A percentile compares a stretch with the other conserved stretches of the same genome.
phyloP scores from a whole-genome alignment of 2,797 vertebrate species.

The Chelidonichthys spinosus region DNA sequence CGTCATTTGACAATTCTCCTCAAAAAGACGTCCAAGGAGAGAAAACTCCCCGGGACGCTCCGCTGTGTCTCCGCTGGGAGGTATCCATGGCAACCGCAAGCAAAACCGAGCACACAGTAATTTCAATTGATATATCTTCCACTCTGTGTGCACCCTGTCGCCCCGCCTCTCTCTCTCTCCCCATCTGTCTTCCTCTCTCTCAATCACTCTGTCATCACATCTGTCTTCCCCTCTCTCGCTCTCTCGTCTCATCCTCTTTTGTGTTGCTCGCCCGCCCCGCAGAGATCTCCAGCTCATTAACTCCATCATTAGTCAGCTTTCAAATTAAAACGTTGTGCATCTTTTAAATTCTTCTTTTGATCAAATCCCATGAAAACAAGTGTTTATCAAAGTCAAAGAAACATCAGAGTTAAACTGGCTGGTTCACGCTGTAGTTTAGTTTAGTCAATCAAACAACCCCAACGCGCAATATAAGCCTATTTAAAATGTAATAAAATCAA shows the following conservation, averaged over 20 bases:
- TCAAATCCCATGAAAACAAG: not conserved
- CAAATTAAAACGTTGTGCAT: not conserved
- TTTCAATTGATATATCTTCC: constrained; percentile 84
- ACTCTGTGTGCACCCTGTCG: constrained; percentile 61
- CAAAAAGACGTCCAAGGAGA: constrained; percentile 64
- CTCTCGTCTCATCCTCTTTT: not conserved
- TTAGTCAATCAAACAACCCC: too few species aligned
- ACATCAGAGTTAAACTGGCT: not conserved
- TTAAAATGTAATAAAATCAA: too few species aligned
- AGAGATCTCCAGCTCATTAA: not conserved
- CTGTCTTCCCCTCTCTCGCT: constrained; percentile 44
- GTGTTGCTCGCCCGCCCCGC: not conserved
- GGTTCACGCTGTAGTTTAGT: not conserved
- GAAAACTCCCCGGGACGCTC: constrained; percentile 81
- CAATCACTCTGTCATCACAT: not conserved
- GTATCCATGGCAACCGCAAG: constrained; percentile 86
- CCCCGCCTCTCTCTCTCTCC: constrained; percentile 24
- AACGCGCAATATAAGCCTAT: too few species aligned
- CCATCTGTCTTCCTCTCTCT: constrained; percentile 19
- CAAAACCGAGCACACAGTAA: constrained; percentile 83
- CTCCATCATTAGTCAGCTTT: not conserved
- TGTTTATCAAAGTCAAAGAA: not conserved
- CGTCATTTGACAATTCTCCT: constrained; percentile 83
- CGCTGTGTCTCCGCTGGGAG: constrained; percentile 51
- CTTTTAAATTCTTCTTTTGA: not conserved